Base-by-base conservation (phyloP, 1,140 invertebrate species). In the Zaprionus camerounensis region DNA sequence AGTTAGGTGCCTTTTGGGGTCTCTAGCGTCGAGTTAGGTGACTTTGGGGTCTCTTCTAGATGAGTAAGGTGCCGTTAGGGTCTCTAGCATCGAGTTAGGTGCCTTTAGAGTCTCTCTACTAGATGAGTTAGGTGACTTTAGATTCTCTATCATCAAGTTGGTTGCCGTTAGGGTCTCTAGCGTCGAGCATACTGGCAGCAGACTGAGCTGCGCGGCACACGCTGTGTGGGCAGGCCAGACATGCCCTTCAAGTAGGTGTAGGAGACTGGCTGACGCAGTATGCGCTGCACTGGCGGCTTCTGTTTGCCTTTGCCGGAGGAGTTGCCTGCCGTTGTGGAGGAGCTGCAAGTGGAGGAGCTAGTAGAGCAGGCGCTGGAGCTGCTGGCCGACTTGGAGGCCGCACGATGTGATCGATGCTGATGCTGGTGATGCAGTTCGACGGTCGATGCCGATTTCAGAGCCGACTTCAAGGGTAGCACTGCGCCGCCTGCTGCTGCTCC, bases 241-340 rank as follows among this genome's bases (percentile, higher is more conserved):
- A 96, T 93, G 46, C 96, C 96, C 69, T 95, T 94, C 1, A 97
- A 95, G 88, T 97, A 97, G 3, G 95, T 96, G 91, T 97, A 97
- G 0, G 95, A 95, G 0, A 96, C 95, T 0, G 96, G 96, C 24
- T 96, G 94, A 24, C 96, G 93, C 3, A 97, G 93, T 41, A 97
- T 97, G 49, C 95, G 94, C 69, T 95, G 94, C 3, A 93, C 91
- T 57, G 95, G 95, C 78, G 96, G 95, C 90, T 95, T 95, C 22
- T 51, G 38, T 55, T 90, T 80, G 64, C 61, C 41, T 44, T 81
- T 93, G 82, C 62, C 71, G 13, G 58, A 49, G 22, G 2, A 2
- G n/a, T 15, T 41, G 15, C 66, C 17, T 4, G 67, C 34, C 22
- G 79, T 26, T n/a, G 80, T 66, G 15, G 69, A 73, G 17, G 66